These are phyloP conservation scores for Pygoscelis antarcticus DNA, from an alignment of 2,113 vertebrate species.

Conservation along the genomic window DNA sequence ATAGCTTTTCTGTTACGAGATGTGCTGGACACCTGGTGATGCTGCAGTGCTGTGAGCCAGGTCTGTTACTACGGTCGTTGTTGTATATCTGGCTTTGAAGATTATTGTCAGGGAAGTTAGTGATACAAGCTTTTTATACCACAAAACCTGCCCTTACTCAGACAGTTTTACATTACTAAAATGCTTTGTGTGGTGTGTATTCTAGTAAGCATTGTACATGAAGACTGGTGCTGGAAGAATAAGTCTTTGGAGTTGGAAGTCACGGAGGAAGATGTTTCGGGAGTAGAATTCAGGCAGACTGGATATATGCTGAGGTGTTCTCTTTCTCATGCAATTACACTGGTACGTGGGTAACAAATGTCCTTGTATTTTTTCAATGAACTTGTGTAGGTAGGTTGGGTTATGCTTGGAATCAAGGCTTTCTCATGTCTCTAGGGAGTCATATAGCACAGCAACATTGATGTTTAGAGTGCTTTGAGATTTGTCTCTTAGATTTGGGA, in stretches of 20 bases:
- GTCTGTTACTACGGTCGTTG: not conserved
- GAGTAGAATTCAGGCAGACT: slow-evolving; percentile 93
- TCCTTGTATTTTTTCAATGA: not conserved
- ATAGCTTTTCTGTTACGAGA: not conserved
- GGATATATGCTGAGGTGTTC: slow-evolving; percentile 97
- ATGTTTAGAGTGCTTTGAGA: not conserved
- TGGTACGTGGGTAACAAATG: slow-evolving; percentile 77
- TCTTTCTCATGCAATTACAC: slow-evolving; percentile 94
- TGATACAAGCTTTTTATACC: not conserved
- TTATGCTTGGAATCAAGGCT: not conserved
- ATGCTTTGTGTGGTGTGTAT: not conserved
- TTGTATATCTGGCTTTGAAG: not conserved
- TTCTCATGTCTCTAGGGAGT: not conserved
- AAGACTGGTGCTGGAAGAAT: slow-evolving; percentile 99
- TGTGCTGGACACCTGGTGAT: not conserved
- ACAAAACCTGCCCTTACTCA: not conserved
- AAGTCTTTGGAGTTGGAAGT: slow-evolving; percentile 94
- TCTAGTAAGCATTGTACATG: slow-evolving; percentile 89
- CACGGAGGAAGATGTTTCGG: slow-evolving; percentile 83
- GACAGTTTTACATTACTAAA: not conserved
- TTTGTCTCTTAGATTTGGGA: not conserved
- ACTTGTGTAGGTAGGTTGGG: not conserved
- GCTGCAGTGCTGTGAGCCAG: not conserved
- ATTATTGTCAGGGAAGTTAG: not conserved
- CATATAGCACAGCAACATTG: not conserved